A percentile compares a stretch with the other conserved stretches of the same genome.
phyloP scores from a whole-genome alignment of 2,113 vertebrate genomes.

The Pseudorhombus dupliciocellatus region DNA sequence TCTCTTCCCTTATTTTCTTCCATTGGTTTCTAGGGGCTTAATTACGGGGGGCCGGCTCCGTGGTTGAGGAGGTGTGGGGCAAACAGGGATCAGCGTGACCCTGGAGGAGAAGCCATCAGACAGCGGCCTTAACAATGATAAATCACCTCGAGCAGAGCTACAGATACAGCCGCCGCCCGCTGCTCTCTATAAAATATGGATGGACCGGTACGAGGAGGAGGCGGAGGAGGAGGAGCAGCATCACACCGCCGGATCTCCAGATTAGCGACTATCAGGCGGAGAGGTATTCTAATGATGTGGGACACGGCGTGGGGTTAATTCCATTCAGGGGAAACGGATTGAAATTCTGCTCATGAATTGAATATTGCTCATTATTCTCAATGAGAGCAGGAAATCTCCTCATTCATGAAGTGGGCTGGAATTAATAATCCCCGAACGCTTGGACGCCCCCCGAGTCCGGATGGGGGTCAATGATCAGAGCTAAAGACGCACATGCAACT shows the following conservation, averaged over 20 bases:
- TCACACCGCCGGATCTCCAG: too few relatives aligned
- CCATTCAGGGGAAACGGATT: slow-evolving; percentile 55
- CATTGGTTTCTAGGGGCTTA: slow-evolving; percentile 77
- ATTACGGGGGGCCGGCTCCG: slow-evolving; percentile 73
- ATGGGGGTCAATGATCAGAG: slow-evolving; percentile 50
- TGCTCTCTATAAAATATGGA: slow-evolving; percentile 66
- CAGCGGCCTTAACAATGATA: slow-evolving; percentile 84
- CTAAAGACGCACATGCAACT: slow-evolving; percentile 7
- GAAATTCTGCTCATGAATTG: slow-evolving; percentile 41
- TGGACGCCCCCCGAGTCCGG: not conserved
- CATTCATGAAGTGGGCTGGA: slow-evolving; percentile 64
- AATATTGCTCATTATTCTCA: slow-evolving; percentile 63
- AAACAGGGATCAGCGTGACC: slow-evolving; percentile 73
- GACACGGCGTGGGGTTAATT: slow-evolving; percentile 35
- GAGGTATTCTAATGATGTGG: slow-evolving; percentile 46
- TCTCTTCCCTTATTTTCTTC: not conserved
- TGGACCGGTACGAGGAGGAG: slow-evolving; percentile 22
- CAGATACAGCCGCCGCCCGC: slow-evolving; percentile 25
- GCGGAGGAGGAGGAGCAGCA: slow-evolving; percentile 39
- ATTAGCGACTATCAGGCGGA: not conserved
- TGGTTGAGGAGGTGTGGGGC: slow-evolving; percentile 56
- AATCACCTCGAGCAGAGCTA: slow-evolving; percentile 75
- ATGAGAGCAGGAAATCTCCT: slow-evolving; percentile 54
- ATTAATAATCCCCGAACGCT: slow-evolving; percentile 59
- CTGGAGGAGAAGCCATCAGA: slow-evolving; percentile 78